These are phyloP conservation scores for Danaus chrysippus DNA, from an alignment of 2,888 invertebrate species.

Conservation along the genomic window DNA sequence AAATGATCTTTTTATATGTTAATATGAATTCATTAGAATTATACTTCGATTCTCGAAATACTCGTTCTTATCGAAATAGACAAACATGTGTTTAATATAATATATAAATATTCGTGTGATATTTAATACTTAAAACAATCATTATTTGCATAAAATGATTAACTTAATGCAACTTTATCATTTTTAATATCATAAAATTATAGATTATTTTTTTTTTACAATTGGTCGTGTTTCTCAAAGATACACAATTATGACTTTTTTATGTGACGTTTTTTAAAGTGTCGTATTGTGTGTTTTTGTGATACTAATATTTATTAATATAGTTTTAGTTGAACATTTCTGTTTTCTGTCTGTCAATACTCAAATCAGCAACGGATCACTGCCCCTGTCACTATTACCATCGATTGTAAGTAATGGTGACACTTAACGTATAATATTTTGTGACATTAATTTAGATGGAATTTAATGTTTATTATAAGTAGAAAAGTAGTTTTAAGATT, in stretches of 20 bases:
- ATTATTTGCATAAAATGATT: no score
- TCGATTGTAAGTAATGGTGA: conserved; percentile 34
- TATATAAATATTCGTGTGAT: no score
- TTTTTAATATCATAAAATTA: conserved; percentile 38
- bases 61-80: no score
- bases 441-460: conserved; percentile 55
- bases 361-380: conserved; percentile 56
- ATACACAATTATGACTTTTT: conserved; percentile 43
- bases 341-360: conserved; percentile 50
- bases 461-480: conserved; percentile 32
- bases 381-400: conserved; percentile 38
- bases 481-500: conserved; percentile 47
- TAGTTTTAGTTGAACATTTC: conserved; percentile 40
- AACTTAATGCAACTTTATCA: no score
- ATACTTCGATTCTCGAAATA: no score
- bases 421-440: conserved; percentile 38
- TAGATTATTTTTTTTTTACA: conserved; percentile 40
- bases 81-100: no score
- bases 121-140: no score
- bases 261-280: neutral
- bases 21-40: no score
- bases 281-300: conserved; percentile 62
- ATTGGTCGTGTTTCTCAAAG: conserved; percentile 54
- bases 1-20: no score
- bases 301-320: conserved; percentile 46